These are phyloP conservation scores for Promerops cafer DNA, from an alignment of 2,113 vertebrate genomes.

Conservation along the genomic window DNA sequence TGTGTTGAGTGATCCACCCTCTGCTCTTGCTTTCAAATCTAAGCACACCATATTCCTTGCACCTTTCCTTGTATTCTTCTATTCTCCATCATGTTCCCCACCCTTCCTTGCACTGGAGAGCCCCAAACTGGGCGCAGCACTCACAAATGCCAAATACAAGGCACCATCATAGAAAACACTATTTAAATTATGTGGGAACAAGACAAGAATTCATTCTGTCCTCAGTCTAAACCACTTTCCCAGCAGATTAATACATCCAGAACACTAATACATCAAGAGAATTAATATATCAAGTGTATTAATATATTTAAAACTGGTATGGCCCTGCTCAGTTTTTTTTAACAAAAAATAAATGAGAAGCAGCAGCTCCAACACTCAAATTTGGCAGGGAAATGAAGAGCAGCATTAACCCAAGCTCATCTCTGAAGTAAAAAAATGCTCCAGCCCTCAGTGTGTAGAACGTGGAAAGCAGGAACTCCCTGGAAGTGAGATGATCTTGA, in stretches of 20 bases:
- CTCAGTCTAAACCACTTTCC: neutral
- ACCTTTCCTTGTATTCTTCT: neutral
- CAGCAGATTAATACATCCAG: neutral
- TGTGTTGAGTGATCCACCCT: neutral
- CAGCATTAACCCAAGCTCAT: neutral
- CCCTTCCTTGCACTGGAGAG: neutral
- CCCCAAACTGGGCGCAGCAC: neutral
- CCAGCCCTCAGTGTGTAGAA: neutral
- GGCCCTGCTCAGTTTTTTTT: neutral
- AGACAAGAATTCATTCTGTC: neutral
- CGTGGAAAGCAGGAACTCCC: neutral
- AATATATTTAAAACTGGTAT: neutral
- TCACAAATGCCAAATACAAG: neutral
- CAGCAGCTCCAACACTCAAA: neutral
- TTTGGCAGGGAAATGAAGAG: neutral
- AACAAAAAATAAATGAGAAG: neutral
- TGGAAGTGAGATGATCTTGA: neutral
- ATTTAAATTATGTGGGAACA: neutral
- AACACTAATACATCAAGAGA: neutral
- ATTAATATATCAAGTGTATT: neutral
- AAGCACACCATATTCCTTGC: neutral
- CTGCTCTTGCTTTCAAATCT: neutral
- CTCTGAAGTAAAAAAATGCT: neutral
- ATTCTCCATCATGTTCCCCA: neutral
- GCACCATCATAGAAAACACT: neutral